Base-by-base conservation (phyloP, 2,888 invertebrate species). In the Calameuta pallipes region DNA sequence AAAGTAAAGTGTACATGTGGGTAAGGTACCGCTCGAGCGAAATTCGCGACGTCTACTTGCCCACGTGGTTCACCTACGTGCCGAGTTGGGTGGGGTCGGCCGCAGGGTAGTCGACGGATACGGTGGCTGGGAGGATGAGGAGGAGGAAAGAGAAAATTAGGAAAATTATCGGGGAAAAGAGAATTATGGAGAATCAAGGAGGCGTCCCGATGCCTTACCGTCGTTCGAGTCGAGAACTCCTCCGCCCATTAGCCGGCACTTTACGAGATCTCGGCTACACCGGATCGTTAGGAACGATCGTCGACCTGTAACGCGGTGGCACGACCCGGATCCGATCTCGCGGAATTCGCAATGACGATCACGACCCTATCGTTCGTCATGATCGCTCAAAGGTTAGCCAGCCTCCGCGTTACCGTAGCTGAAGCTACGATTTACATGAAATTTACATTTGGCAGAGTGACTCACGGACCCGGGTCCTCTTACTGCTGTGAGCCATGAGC, bases 301-400 rank as follows among this genome's bases (percentile, higher is more conserved):
- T 71, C 71, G 71, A 31, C 31, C 71, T 71, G 71, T 71, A 71
- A 71, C 71, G 71, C 71, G 71, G 79, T 82, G 82, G 78, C 82
- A 84, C 86, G 87, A 89, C 88, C 87, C 87, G 89, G 89, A 88
- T 89, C 86, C 85, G 80, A 86, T 85, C 84, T 86, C 84, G 82
- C 76, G 77, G 84, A 82, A 85, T 82, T 85, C 83, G 78, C 85
- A 77, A 81, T 80, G 83, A 84, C 74, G 80, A 85, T 86, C 86
- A 86, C 85, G 87, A 86, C 80, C 56, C 56, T 85, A 79, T 77
- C 84, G 81, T 71, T 84, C 80, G 81, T 68, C 56, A 36, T 36
- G 73, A 74, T 74, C 77, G 36, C 74, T 70, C 34, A 71, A 71
- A 76, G 73, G 75, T 56, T 56, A 56, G 56, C 56, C 56, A 56